Percentiles rank a stretch among this genome's conserved stretches.
Evolutionary conservation across 2,797 vertebrate genomes (phyloP).

Genomic region (Pygocentrus nattereri): DNA sequence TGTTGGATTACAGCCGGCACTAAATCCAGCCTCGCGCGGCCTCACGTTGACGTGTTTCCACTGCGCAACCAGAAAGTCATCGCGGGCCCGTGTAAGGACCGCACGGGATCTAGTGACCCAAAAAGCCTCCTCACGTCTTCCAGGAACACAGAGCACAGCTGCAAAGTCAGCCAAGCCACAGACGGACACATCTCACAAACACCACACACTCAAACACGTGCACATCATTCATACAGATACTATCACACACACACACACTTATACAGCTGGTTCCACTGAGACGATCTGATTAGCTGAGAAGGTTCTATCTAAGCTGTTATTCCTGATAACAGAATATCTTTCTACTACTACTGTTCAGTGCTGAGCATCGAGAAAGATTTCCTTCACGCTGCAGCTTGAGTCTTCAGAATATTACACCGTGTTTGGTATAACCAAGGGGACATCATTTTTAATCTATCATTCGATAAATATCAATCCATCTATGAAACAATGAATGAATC

Average conservation of each 20-base stretch:
- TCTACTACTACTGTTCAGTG: too few relatives aligned
- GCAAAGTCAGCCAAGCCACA: not conserved
- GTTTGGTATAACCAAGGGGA: too few relatives aligned
- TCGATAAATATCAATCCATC: too few relatives aligned
- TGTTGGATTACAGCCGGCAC: conserved; percentile 62
- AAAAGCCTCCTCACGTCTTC: conserved; percentile 29
- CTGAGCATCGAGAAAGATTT: too few relatives aligned
- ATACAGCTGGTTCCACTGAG: too few relatives aligned
- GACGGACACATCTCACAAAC: not conserved
- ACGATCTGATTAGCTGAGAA: too few relatives aligned
- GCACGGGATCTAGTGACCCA: conserved; percentile 38
- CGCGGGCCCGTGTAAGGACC: conserved; percentile 31
- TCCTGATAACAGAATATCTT: too few relatives aligned
- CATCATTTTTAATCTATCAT: too few relatives aligned
- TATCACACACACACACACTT: not conserved
- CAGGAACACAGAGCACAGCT: conserved; percentile 36
- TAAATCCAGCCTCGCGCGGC: conserved; percentile 66
- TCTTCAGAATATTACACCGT: too few relatives aligned
- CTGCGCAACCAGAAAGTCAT: conserved; percentile 43
- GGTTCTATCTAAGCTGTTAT: too few relatives aligned
- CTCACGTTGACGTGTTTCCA: conserved; percentile 66
- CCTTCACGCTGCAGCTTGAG: too few relatives aligned
- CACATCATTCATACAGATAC: not conserved
- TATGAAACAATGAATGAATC: too few relatives aligned
- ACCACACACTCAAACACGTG: not conserved